Evolutionary conservation across 2,113 vertebrate genomes (phyloP).

Genomic region (Pleuronectes platessa): DNA sequence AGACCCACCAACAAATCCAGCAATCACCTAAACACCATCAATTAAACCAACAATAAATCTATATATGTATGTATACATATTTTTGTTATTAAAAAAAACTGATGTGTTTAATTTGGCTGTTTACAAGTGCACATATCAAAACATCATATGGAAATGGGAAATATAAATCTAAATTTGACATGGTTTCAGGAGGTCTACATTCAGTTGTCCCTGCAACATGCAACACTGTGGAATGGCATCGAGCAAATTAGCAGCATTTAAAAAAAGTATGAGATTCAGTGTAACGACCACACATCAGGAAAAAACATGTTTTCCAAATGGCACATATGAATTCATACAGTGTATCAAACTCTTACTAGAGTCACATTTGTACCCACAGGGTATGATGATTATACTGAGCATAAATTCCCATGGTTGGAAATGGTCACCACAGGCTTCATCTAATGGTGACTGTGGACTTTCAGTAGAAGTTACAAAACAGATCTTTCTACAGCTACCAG

Average conservation of each 20-base stretch:
- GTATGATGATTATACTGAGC: conserved; percentile 32
- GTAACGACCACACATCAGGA: neutral
- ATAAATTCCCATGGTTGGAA: conserved; percentile 34
- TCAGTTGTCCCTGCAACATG: conserved; percentile 38
- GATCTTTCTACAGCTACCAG: neutral
- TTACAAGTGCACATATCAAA: conserved; percentile 41
- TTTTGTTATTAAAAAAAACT: neutral
- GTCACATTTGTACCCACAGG: conserved; percentile 65
- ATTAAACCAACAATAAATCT: neutral
- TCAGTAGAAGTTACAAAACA: neutral
- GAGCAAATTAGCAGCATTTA: conserved; percentile 42
- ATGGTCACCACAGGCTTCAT: neutral
- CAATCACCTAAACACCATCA: conserved; percentile 11
- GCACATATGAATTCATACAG: conserved; percentile 21
- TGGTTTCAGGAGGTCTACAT: conserved; percentile 14
- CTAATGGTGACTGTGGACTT: neutral
- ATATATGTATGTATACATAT: neutral
- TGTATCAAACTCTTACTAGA: conserved; percentile 21
- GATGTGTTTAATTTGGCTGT: conserved; percentile 23
- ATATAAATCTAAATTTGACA: conserved; percentile 17
- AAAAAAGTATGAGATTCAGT: conserved; percentile 11
- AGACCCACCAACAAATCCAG: conserved; percentile 23
- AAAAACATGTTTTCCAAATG: neutral
- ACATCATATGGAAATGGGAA: conserved; percentile 15
- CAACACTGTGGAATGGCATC: conserved; percentile 35